These are phyloP conservation scores for Drosophila bunnanda DNA, from an alignment of 2,888 invertebrate species.

Conservation along the genomic window DNA sequence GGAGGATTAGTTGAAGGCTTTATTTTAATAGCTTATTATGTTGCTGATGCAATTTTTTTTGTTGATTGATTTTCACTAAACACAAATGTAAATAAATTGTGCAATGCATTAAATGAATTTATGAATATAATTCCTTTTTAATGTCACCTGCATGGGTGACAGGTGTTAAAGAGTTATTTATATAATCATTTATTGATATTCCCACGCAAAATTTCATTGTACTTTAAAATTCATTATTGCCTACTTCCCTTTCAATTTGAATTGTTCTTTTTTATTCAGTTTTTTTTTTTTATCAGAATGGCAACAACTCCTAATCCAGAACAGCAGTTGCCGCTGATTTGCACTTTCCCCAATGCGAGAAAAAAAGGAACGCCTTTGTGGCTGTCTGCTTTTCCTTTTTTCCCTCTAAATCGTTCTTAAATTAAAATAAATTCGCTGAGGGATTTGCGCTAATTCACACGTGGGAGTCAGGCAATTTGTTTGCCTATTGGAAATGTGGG, in stretches of 20 bases:
- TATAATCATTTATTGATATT: background rate
- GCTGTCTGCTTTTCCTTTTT: background rate
- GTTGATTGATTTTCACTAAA: background rate
- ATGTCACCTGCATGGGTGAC: background rate
- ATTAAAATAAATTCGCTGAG: constrained; percentile 37
- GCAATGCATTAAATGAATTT: background rate
- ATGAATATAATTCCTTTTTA: background rate
- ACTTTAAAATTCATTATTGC: background rate
- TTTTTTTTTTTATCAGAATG: background rate
- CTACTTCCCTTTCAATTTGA: background rate
- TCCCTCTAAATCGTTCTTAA: constrained; percentile 21
- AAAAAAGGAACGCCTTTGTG: background rate
- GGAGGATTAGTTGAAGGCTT: background rate
- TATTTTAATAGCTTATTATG: background rate
- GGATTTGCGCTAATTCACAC: constrained; percentile 43
- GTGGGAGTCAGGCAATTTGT: constrained; percentile 32
- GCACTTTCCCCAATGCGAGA: background rate
- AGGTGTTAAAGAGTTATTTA: constrained; percentile 1
- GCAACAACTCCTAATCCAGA: constrained; percentile 19
- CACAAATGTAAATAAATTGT: background rate
- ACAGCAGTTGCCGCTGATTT: constrained; percentile 20
- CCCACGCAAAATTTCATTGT: background rate
- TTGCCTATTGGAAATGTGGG: constrained; percentile 23
- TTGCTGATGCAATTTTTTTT: too few relatives aligned
- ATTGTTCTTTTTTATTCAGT: too few relatives aligned